A percentile compares a stretch with the other conserved stretches of the same genome.
Evolutionary conservation across 2,888 invertebrate species (phyloP).

Genomic region (Rhorus exstirpatorius): DNA sequence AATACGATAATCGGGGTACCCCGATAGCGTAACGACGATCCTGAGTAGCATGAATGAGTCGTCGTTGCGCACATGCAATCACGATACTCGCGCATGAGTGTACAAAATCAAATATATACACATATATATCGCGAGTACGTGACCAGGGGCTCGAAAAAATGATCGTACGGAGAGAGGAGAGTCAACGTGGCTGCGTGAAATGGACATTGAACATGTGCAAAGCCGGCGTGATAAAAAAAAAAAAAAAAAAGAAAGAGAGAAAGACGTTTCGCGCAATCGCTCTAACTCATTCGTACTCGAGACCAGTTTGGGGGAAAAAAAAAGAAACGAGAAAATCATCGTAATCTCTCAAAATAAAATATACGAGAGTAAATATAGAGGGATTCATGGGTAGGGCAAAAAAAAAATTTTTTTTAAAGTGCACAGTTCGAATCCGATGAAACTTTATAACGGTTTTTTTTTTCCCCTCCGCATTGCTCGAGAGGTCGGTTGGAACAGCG

Average conservation of each 20-base stretch:
- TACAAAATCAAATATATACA: too few species aligned
- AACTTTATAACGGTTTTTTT: too few species aligned
- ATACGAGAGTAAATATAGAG: too few species aligned
- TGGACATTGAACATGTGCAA: constrained; percentile 50
- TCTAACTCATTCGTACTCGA: background rate
- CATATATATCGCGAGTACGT: too few species aligned
- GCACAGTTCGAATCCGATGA: too few species aligned
- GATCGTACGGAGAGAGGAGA: constrained; percentile 25
- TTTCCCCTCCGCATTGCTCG: too few species aligned
- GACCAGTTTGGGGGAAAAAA: too few species aligned
- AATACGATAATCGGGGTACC: constrained; percentile 33
- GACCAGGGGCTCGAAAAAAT: constrained; percentile 34
- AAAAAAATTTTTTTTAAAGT: too few species aligned
- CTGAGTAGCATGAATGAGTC: constrained; percentile 76
- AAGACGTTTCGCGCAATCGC: background rate
- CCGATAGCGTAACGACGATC: constrained; percentile 54
- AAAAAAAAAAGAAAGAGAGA: constrained; percentile 9
- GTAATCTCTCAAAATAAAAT: too few species aligned
- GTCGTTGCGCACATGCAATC: constrained; percentile 44
- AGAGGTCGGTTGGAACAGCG: background rate
- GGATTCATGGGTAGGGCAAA: too few species aligned
- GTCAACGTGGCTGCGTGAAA: constrained; percentile 61
- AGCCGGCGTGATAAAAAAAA: constrained; percentile 24
- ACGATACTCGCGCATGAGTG: constrained; percentile 5
- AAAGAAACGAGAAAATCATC: constrained; percentile 1